These are phyloP conservation scores for Paragorgia papillata DNA, from an alignment of 92 coral and sea anemone genomes.

Conservation along the genomic window DNA sequence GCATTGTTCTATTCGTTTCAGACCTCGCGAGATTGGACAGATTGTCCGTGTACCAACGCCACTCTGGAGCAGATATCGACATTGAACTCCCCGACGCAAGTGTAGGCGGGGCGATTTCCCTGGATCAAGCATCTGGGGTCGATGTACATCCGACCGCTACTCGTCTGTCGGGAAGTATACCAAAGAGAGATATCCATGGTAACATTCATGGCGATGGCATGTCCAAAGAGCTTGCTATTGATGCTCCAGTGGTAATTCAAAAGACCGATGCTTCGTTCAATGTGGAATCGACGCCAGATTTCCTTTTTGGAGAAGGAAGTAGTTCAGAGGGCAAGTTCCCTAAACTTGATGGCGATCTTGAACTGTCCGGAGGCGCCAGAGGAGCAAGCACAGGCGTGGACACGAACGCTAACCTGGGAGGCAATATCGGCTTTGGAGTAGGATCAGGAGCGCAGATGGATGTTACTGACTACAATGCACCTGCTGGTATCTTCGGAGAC, in stretches of 20 bases:
- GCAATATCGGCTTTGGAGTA: slow-evolving; percentile 3
- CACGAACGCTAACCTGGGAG: slow-evolving; percentile 26
- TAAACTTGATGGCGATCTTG: neutral
- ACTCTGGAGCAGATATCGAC: slow-evolving; percentile 8
- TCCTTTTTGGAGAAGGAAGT: slow-evolving; percentile 9
- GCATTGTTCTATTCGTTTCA: slow-evolving; percentile 18
- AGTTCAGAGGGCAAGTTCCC: too few relatives aligned
- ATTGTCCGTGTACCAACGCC: slow-evolving; percentile 18
- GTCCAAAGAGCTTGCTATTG: neutral
- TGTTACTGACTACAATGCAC: neutral
- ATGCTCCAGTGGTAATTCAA: slow-evolving; percentile 7
- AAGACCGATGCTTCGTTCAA: slow-evolving; percentile 17
- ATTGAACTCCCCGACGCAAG: slow-evolving; percentile 1
- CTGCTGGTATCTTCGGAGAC: slow-evolving; percentile 23
- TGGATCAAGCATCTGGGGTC: neutral
- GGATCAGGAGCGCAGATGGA: neutral
- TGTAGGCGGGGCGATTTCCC: neutral
- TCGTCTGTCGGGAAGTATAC: slow-evolving; percentile 15
- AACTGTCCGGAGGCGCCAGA: neutral
- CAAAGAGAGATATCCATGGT: neutral
- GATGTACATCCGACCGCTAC: slow-evolving; percentile 2
- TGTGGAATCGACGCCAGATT: slow-evolving; percentile 41
- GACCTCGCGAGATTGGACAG: slow-evolving; percentile 20
- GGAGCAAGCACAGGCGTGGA: neutral
- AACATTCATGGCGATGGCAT: neutral